Conservation (phyloP, 2,888 invertebrate genomes). For the Ormyrus rosae region DNA sequence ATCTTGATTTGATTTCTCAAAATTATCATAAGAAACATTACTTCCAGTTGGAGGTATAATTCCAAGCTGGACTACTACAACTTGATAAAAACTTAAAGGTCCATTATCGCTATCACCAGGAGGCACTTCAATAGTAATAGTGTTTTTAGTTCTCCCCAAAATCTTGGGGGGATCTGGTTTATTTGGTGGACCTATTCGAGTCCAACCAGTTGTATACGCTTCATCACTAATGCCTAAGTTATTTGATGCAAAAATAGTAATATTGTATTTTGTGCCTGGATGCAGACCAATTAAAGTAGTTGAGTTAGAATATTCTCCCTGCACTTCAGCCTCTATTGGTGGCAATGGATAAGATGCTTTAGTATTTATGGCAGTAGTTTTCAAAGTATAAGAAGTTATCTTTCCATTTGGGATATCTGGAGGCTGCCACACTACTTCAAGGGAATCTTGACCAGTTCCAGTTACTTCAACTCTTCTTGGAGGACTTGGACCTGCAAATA, state of each 20-base stretch:
- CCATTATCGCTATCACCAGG: constrained; percentile 86
- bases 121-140: constrained; percentile 82
- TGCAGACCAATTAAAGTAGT: constrained; percentile 77
- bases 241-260: constrained; percentile 84
- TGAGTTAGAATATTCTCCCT: constrained; percentile 69
- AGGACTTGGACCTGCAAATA: constrained; percentile 80
- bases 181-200: constrained; percentile 83
- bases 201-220: constrained; percentile 80
- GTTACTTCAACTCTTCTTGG: constrained; percentile 80
- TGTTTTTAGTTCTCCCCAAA: constrained; percentile 79
- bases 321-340: constrained; percentile 67
- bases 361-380: constrained; percentile 69
- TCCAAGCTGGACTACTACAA: constrained; percentile 84
- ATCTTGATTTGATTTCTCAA: constrained; percentile 81
- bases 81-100: constrained; percentile 85
- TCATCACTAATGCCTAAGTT: constrained; percentile 80
- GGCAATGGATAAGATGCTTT: constrained; percentile 65
- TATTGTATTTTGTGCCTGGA: constrained; percentile 86
- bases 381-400: constrained; percentile 75
- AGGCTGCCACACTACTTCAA: constrained; percentile 75
- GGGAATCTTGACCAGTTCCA: constrained; percentile 76
- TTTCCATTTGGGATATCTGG: constrained; percentile 77
- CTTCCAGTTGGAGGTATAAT: constrained; percentile 81
- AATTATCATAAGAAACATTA: constrained; percentile 78
- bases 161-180: constrained; percentile 83